Base-by-base conservation (phyloP, 2,888 invertebrate genomes). In the Drosophila histrio region DNA sequence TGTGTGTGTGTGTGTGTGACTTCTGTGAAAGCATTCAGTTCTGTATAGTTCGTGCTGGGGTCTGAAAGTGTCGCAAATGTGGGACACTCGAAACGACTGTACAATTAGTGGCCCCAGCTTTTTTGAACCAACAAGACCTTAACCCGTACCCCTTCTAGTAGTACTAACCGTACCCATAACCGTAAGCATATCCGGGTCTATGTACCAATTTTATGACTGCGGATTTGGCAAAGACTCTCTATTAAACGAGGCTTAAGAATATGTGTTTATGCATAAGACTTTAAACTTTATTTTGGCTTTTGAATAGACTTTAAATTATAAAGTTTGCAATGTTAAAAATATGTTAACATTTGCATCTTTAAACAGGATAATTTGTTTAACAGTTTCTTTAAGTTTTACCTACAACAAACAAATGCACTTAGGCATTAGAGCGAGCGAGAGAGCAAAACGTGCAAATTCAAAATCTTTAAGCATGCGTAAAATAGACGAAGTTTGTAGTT, bases 241-340 rank as follows among this genome's bases (percentile, higher is more conserved):
- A 75, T 75, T 70, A 72, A 75, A 52, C 38, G 57, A 21, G 9
- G 32, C 32, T 43, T 41, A 56, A 39, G n/a, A 24, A 46, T 22
- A 46, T 13, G 9, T 5, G 11, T 3, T 13, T 28, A 36, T 26
- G 26, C 32, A 17, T 32, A 17, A 24, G 11, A 21, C 5, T 13
- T 43, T 11, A 24, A 34, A 26, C 15, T 22, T 22, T 1, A 22
- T 36, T 17, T 8, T 2, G 24, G 2, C 21, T 19, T 32, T 32
- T n/a, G 3, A 13, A 32, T 32, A 15, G 5, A 32, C 22, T 32
- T 32, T 43, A 30, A 41, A 53, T n/a, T 15, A 30, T 15, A 30
- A 9, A 13, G 21, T 52, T 52, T 19, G 11, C 28, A 28, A 13
- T 9, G 4, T 7, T 13, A 13, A 8, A 22, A 47, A 15, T 22